A percentile compares a stretch with the other conserved stretches of the same genome.
phyloP scores from a whole-genome alignment of 30 jellyfish, hydroid and myxozoan species.

The Mastigias papua region DNA sequence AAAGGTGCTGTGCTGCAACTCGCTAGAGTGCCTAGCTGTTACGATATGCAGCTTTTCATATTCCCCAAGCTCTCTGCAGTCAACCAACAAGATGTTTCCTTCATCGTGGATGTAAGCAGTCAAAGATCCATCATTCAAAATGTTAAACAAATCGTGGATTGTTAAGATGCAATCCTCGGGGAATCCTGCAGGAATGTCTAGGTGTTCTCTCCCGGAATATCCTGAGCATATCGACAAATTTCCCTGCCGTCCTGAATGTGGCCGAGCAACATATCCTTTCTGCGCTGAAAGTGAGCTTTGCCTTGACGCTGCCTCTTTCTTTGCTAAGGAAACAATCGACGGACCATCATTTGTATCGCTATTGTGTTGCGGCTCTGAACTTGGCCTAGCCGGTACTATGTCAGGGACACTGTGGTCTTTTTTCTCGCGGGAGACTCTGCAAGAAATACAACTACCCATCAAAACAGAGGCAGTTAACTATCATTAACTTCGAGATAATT shows the following conservation, averaged over 20 bases:
- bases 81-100: slow-evolving; percentile 67
- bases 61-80: slow-evolving; percentile 52
- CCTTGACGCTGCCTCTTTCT: background rate
- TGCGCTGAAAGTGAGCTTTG: slow-evolving; percentile 4
- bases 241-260: slow-evolving; percentile 58
- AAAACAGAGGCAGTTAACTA: slow-evolving; percentile 5
- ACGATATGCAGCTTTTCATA: slow-evolving; percentile 55
- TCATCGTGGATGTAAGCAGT: slow-evolving; percentile 78
- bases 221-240: slow-evolving; percentile 63
- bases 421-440: slow-evolving; percentile 5
- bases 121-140: slow-evolving; percentile 83
- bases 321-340: background rate
- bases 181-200: slow-evolving; percentile 39
- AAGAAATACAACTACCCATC: slow-evolving; percentile 72
- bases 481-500: background rate
- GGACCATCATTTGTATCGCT: background rate
- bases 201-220: slow-evolving; percentile 50
- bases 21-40: slow-evolving; percentile 71
- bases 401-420: slow-evolving; percentile 18
- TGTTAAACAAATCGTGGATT: slow-evolving; percentile 73
- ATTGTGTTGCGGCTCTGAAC: slow-evolving; percentile 1
- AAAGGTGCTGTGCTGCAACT: slow-evolving; percentile 26
- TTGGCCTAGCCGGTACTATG: slow-evolving; percentile 24
- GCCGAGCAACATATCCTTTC: background rate
- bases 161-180: slow-evolving; percentile 78